Percentiles rank a stretch among this genome's conserved stretches.
These are phyloP conservation scores for Cinclus mexicanus DNA, from an alignment of 2,113 vertebrate species.

Conservation along the genomic window DNA sequence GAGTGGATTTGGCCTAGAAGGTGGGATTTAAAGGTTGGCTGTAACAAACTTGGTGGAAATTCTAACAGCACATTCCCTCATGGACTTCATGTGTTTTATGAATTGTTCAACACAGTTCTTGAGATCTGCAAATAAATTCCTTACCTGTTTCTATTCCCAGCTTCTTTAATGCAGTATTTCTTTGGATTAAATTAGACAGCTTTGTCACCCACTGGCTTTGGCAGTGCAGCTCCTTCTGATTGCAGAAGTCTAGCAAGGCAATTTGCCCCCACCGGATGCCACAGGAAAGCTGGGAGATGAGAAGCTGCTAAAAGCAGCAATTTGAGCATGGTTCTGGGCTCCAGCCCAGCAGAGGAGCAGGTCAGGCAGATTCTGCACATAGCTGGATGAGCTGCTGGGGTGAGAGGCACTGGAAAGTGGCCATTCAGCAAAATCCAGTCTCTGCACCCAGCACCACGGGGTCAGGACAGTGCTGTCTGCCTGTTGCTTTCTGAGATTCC, in stretches of 20 bases:
- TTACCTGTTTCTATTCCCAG: neutral
- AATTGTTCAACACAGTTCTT: neutral
- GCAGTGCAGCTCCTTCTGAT: neutral
- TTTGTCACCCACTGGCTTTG: neutral
- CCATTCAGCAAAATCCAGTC: neutral
- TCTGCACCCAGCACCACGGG: fast-evolving
- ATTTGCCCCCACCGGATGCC: neutral
- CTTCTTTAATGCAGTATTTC: neutral
- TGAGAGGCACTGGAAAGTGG: neutral
- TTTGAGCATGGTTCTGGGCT: neutral
- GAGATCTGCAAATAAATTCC: neutral
- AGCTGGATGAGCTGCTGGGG: neutral
- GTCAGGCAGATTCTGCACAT: neutral
- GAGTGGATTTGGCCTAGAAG: neutral
- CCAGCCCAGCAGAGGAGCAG: neutral
- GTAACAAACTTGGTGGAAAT: neutral
- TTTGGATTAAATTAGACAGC: neutral
- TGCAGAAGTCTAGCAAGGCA: neutral
- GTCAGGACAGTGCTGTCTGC: neutral
- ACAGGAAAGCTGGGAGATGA: neutral
- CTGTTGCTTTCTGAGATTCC: neutral
- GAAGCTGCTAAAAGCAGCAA: neutral
- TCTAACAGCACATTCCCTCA: neutral
- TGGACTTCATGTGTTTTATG: neutral
- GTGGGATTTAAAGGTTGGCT: neutral